A percentile compares a stretch with the other conserved stretches of the same genome.
These are phyloP conservation scores for Chymomyza fuscimana DNA, from an alignment of 2,888 invertebrate species.

Conservation along the genomic window DNA sequence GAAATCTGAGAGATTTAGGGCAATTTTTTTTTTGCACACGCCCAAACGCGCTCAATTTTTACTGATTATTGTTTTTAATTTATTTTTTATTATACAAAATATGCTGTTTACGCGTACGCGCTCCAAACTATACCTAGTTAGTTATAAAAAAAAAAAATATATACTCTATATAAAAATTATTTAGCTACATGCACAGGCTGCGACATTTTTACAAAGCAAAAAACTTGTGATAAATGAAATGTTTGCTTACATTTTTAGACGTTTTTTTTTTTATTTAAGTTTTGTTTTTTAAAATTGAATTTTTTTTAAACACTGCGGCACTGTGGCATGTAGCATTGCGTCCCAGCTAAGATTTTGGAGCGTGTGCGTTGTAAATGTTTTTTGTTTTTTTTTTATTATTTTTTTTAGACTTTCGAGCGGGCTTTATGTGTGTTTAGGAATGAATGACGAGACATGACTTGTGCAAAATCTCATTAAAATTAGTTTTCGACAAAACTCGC, in stretches of 20 bases:
- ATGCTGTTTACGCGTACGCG: conserved; percentile 21
- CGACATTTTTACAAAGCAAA: conserved; percentile 48
- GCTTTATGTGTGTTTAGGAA: conserved; percentile 3
- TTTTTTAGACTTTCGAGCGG: conserved; percentile 14
- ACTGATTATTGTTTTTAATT: conserved; percentile 18
- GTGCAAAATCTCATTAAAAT: conserved; percentile 61
- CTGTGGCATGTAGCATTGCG: conserved; percentile 3
- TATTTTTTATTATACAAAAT: conserved; percentile 8
- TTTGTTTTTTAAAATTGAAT: conserved; percentile 14
- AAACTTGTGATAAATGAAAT: conserved; percentile 59
- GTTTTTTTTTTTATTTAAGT: background rate
- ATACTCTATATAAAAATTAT: conserved; percentile 32
- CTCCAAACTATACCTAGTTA: conserved; percentile 19
- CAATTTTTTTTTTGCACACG: conserved; percentile 54
- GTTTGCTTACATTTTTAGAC: conserved; percentile 33
- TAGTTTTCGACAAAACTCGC: conserved; percentile 32
- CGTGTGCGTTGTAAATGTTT: background rate
- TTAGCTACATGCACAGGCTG: conserved; percentile 21
- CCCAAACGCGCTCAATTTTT: conserved; percentile 18
- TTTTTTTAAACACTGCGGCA: conserved; percentile 35
- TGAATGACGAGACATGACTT: conserved; percentile 7
- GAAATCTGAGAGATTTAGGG: conserved; percentile 60
- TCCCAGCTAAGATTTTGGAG: background rate
- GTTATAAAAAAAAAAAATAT: background rate
- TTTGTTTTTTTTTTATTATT: conserved; percentile 1